These are phyloP conservation scores for Cryptoleucopteryx plumbea DNA, from an alignment of 2,113 vertebrate genomes.

Conservation along the genomic window DNA sequence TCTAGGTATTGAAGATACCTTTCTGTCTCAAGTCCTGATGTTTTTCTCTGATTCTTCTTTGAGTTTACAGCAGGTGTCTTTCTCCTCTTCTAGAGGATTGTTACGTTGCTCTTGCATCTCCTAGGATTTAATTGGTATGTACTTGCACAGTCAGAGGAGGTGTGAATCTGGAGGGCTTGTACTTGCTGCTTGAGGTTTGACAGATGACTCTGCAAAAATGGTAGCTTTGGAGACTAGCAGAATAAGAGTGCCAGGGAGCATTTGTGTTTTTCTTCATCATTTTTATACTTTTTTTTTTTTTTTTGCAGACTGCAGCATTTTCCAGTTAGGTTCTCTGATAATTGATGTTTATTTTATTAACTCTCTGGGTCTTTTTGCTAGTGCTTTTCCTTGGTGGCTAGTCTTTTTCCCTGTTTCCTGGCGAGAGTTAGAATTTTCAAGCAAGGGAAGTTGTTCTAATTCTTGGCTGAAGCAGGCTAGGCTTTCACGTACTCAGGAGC, in stretches of 20 bases:
- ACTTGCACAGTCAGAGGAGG: neutral
- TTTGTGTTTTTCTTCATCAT: neutral
- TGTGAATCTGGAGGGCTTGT: neutral
- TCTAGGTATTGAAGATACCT: neutral
- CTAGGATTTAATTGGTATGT: neutral
- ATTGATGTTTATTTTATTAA: neutral
- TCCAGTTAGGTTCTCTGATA: neutral
- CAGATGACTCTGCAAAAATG: slow-evolving; percentile 4
- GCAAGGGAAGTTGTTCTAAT: neutral
- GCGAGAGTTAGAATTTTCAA: neutral
- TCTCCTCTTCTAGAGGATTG: neutral
- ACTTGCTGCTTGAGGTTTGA: neutral
- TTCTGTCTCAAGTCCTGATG: neutral
- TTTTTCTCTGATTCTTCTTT: neutral
- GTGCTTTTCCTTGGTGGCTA: neutral
- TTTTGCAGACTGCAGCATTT: neutral
- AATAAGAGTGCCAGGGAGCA: neutral
- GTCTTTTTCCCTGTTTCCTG: neutral
- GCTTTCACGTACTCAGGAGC: neutral
- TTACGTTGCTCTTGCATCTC: neutral
- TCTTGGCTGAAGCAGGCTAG: neutral
- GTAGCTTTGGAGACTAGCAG: neutral
- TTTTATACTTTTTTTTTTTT: neutral
- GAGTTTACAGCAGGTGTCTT: neutral
- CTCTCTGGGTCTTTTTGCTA: neutral